Conservation (phyloP, 2,113 vertebrate species). For the Chascanopsetta lugubris region DNA sequence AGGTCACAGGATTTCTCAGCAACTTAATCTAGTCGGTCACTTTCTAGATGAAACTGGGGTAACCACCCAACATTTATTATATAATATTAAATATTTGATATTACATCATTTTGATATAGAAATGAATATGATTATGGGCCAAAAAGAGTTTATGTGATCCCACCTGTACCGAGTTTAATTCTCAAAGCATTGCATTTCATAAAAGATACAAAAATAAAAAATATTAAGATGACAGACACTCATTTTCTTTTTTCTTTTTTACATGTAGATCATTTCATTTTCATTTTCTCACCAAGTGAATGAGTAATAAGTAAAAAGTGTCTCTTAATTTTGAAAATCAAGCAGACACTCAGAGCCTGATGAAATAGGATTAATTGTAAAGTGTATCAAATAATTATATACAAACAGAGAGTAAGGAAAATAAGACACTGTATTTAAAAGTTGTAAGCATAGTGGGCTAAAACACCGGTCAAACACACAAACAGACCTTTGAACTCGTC, state of each 20-base stretch:
- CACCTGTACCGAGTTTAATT: background rate
- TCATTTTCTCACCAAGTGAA: background rate
- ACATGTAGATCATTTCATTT: too few relatives aligned
- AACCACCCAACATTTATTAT: background rate
- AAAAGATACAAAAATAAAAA: too few relatives aligned
- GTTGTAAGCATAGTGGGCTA: background rate
- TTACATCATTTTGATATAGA: background rate
- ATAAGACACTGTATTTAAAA: background rate
- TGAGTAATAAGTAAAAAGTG: background rate
- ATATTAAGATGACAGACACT: too few relatives aligned
- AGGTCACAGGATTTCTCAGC: constrained; percentile 23
- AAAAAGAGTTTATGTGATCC: background rate
- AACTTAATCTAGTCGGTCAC: constrained; percentile 2
- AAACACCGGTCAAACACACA: background rate
- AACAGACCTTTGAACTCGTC: constrained; percentile 95
- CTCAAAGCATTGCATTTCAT: too few relatives aligned
- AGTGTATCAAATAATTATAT: background rate
- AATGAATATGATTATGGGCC: background rate
- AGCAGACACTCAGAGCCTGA: background rate
- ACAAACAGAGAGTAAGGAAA: background rate
- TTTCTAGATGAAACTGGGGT: background rate
- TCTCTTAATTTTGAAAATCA: background rate
- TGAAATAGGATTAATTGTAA: rapidly evolving
- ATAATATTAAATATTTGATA: background rate
- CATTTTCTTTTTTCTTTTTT: too few relatives aligned